Evolutionary conservation across 2,888 invertebrate genomes (phyloP).

Genomic region (Caenorhabditis panamensis): DNA sequence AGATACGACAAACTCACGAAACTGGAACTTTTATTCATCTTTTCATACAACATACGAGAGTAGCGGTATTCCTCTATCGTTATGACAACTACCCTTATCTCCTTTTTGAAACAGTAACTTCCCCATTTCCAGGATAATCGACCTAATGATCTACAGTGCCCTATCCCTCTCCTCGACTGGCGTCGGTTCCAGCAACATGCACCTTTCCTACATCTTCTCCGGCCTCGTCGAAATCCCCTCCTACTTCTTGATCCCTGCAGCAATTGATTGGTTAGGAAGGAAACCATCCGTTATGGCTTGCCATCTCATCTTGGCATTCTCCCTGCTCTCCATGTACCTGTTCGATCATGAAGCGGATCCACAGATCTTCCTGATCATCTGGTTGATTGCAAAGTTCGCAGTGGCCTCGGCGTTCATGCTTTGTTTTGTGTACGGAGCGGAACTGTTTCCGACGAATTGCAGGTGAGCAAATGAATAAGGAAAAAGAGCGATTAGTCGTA

Average conservation of each 20-base stretch:
- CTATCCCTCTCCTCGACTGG: conserved; percentile 71
- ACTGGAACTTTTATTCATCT: no score
- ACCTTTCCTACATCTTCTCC: conserved; percentile 71
- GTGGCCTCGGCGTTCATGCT: conserved; percentile 74
- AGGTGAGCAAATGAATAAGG: conserved; percentile 22
- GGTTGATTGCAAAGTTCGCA: conserved; percentile 77
- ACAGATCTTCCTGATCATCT: conserved; percentile 67
- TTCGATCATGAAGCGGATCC: conserved; percentile 53
- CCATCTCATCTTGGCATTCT: conserved; percentile 59
- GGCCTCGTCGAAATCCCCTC: conserved; percentile 75
- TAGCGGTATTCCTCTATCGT: no score
- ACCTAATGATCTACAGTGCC: conserved; percentile 74
- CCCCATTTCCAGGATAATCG: conserved; percentile 57
- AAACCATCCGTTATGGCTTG: conserved; percentile 63
- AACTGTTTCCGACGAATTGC: conserved; percentile 73
- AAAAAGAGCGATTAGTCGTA: no score
- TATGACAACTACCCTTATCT: background rate
- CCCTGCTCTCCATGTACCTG: conserved; percentile 60
- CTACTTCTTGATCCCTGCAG: conserved; percentile 70
- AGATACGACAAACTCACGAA: no score
- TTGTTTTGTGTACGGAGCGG: conserved; percentile 76
- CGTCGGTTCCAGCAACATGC: conserved; percentile 64
- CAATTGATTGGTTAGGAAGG: conserved; percentile 68
- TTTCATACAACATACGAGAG: no score
- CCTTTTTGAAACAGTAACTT: background rate